Evolutionary conservation across 2,888 invertebrate genomes (phyloP).

Genomic region (Ariolimax columbianus): DNA sequence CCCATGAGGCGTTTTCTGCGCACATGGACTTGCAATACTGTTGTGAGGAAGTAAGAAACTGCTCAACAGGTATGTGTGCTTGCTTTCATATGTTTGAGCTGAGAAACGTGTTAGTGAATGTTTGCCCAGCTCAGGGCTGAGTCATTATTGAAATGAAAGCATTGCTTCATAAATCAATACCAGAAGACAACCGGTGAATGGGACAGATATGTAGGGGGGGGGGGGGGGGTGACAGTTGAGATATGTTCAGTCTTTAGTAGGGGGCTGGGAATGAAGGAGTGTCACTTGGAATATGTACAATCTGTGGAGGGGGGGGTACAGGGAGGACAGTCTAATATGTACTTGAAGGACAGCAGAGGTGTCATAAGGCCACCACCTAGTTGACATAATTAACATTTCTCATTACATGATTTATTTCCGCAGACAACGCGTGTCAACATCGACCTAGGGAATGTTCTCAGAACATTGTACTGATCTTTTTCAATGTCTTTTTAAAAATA

Average conservation of each 20-base stretch:
- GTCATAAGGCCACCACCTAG: no score
- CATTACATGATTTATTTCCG: no score
- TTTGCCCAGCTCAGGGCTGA: not conserved
- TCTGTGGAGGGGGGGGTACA: not conserved
- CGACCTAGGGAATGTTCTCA: no score
- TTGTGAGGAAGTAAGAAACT: not conserved
- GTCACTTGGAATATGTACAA: not conserved
- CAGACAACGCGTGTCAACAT: no score
- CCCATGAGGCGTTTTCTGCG: not conserved
- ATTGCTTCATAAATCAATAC: slow-evolving; percentile 31
- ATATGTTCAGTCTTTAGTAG: not conserved
- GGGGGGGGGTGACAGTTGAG: not conserved
- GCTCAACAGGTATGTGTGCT: no score
- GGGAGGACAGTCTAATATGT: not conserved
- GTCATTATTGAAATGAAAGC: slow-evolving; percentile 23
- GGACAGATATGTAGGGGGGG: not conserved
- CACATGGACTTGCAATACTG: not conserved
- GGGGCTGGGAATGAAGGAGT: not conserved
- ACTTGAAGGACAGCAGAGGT: no score
- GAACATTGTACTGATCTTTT: no score
- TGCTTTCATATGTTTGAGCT: not conserved
- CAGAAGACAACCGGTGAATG: not conserved
- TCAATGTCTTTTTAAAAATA: no score
- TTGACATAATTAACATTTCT: no score
- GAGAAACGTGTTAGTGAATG: not conserved